Evolutionary conservation across 2,888 invertebrate species (phyloP).

Genomic region (Crematogaster levior): DNA sequence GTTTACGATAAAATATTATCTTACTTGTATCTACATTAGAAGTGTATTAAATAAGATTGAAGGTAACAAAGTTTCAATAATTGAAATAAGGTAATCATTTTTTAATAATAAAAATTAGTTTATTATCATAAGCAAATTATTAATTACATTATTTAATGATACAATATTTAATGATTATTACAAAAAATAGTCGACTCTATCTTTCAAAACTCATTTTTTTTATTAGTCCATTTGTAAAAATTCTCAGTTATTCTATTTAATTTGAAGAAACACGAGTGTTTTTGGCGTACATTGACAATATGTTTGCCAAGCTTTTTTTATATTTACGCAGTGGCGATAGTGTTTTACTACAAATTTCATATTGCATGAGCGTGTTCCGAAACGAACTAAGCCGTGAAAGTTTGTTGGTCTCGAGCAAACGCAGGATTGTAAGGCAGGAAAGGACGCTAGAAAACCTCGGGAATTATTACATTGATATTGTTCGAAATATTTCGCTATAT

Average conservation of each 20-base stretch:
- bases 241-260: not conserved
- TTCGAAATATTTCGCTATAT: not conserved
- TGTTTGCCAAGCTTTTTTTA: not conserved
- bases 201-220: not conserved
- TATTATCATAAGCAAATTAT: not conserved
- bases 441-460: not conserved
- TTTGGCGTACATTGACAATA: not conserved
- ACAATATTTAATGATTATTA: not conserved
- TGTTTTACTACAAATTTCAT: slow-evolving; percentile 14
- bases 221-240: not conserved
- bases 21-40: not conserved
- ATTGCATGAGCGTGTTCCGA: not conserved
- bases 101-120: not conserved
- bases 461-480: not conserved
- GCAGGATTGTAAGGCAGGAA: not conserved
- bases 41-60: not conserved
- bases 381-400: slow-evolving; percentile 33
- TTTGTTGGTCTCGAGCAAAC: not conserved
- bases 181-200: not conserved
- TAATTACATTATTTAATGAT: too few species aligned
- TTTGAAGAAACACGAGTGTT: not conserved
- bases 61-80: not conserved
- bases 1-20: slow-evolving; percentile 1
- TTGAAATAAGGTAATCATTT: not conserved
- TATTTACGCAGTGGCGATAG: not conserved